Base-by-base conservation (phyloP, 2,113 vertebrate genomes). In the Silurus asotus region DNA sequence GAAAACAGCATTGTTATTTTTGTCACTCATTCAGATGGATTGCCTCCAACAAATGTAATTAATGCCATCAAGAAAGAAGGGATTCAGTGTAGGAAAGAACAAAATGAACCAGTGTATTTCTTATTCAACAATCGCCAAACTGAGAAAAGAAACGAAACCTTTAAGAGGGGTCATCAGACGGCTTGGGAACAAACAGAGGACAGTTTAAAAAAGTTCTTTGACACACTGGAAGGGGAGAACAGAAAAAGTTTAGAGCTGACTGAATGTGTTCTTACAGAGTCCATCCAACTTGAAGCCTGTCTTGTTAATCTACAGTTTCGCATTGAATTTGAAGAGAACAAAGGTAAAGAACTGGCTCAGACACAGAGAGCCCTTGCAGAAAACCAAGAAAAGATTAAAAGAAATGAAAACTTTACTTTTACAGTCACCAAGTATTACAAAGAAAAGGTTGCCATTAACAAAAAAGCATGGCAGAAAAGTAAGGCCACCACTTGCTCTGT, bases 1-100 rank as follows among this genome's bases (percentile, higher is more conserved):
- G 86, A 87, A 28, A 82, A 87, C 23, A 85, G 67, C 78, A 74
- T 88, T 53, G 48, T 88, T 23, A 45, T 56, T 53, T 61, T 83
- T 19, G 2, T 79, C 45, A 86, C 87, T n/a, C 70, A 83, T 20
- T 88, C 87, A 61, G 45, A 86, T 69, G 84, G 84, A 45, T 0
- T 8, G 2, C 8, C 37, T 45, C 80, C 84, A 48, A 2, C 5
- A 6, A 14, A 84, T 81, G 88, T 58, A 23, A 58, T 88, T 25
- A 59, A 86, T 48, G 75, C 67, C 8, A 51, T 89, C 51, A 79
- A 81, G 0, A 76, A 7, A 17, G 74, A 48, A 56, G n/a, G 56
- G 5, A 84, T 87, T 15, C 49, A 48, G 11, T 84, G 65, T 53
- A 70, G 67, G 45, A 87, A 17, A 62, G 14, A 59, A 8, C 20